Evolutionary conservation across 2,888 invertebrate genomes (phyloP).

Genomic region (Xanthorhoe spadicearia): DNA sequence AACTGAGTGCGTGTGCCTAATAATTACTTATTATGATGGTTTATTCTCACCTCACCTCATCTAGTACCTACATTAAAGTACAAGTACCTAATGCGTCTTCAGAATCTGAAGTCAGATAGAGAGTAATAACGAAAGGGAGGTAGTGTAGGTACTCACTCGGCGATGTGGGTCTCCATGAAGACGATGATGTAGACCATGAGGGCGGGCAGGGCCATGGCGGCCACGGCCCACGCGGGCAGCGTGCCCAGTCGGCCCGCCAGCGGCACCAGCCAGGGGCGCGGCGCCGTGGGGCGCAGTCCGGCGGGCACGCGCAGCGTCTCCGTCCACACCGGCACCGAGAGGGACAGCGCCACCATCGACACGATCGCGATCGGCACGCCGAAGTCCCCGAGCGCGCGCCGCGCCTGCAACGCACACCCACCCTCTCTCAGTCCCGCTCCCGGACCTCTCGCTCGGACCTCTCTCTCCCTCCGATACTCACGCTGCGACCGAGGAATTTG

Average conservation of each 20-base stretch:
- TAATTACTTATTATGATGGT: too few relatives aligned
- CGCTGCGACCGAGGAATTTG: slow-evolving; percentile 96
- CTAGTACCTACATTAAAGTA: too few relatives aligned
- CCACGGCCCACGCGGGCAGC: slow-evolving; percentile 91
- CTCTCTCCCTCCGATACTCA: too few relatives aligned
- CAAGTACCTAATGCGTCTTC: too few relatives aligned
- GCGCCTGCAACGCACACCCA: slow-evolving; percentile 85
- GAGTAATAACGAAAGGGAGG: too few relatives aligned
- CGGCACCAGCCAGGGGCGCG: slow-evolving; percentile 93
- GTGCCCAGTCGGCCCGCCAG: slow-evolving; percentile 84
- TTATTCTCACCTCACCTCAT: too few relatives aligned
- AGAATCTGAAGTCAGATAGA: too few relatives aligned
- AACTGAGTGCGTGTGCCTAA: too few relatives aligned
- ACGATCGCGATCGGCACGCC: slow-evolving; percentile 98
- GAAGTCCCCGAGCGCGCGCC: slow-evolving; percentile 96
- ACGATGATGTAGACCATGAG: slow-evolving; percentile 97
- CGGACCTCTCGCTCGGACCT: too few relatives aligned
- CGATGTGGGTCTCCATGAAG: slow-evolving; percentile 99
- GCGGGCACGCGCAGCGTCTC: slow-evolving; percentile 95
- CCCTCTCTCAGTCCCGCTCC: too few relatives aligned
- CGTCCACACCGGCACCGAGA: slow-evolving; percentile 91
- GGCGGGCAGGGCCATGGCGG: slow-evolving; percentile 94
- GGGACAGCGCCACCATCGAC: slow-evolving; percentile 93
- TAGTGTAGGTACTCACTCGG: slow-evolving; percentile 88
- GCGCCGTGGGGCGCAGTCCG: slow-evolving; percentile 91